Conservation (phyloP, 2,888 invertebrate species). For the Junonia oenone region DNA sequence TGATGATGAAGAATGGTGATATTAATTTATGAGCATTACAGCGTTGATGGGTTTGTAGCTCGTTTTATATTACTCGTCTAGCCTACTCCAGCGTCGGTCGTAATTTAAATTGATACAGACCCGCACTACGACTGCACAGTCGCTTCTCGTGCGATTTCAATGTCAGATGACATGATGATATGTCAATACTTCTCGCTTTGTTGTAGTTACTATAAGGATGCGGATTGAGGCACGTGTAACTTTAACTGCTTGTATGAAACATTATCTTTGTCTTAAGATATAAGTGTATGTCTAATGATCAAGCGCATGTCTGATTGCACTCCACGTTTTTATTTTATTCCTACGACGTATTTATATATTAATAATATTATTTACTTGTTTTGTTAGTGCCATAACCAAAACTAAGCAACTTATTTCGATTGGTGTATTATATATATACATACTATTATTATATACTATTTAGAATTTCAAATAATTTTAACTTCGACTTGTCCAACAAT, state of each 20-base stretch:
- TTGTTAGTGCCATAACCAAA: no score
- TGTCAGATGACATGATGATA: neutral
- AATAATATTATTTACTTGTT: neutral
- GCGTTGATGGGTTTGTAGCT: neutral
- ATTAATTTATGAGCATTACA: slow-evolving; percentile 9
- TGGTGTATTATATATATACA: no score
- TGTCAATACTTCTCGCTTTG: neutral
- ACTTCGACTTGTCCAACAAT: no score
- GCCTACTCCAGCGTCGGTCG: neutral
- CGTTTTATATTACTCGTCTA: neutral
- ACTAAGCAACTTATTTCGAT: no score
- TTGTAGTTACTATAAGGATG: neutral
- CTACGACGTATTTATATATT: neutral
- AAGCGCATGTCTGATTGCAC: neutral
- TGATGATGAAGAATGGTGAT: slow-evolving; percentile 3
- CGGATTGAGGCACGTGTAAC: neutral
- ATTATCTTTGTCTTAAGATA: neutral
- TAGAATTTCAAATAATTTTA: no score
- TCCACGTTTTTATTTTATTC: neutral
- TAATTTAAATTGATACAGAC: neutral
- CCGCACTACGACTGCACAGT: neutral
- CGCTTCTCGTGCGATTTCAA: neutral
- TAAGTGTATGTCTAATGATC: neutral
- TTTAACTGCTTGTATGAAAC: neutral
- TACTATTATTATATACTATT: no score